A percentile compares a stretch with the other conserved stretches of the same genome.
Conservation (phyloP, 2,888 invertebrate genomes). For the Endotricha flammealis region DNA sequence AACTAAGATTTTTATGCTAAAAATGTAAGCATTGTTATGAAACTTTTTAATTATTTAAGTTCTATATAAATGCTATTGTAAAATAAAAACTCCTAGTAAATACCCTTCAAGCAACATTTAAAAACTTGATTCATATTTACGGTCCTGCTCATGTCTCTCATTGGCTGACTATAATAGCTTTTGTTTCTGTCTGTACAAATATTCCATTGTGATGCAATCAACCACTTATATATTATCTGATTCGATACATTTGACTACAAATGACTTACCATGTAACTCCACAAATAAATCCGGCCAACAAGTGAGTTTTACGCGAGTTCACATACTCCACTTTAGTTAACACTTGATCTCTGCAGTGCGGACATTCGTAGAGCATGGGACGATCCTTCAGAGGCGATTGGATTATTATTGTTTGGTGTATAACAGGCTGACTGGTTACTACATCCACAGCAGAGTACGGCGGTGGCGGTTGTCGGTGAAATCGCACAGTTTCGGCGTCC, state of each 20-base stretch:
- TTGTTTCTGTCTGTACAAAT: too few relatives aligned
- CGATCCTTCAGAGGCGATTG: slow-evolving; percentile 41
- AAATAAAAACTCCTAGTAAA: neutral
- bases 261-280: slow-evolving; percentile 65
- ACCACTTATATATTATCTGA: too few relatives aligned
- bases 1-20: too few relatives aligned
- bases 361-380: slow-evolving; percentile 50
- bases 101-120: neutral
- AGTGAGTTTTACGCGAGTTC: slow-evolving; percentile 59
- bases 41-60: too few relatives aligned
- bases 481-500: slow-evolving; percentile 27
- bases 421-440: slow-evolving; percentile 31
- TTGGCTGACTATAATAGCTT: too few relatives aligned
- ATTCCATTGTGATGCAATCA: too few relatives aligned
- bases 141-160: too few relatives aligned
- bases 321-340: slow-evolving; percentile 54
- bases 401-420: slow-evolving; percentile 47
- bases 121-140: too few relatives aligned
- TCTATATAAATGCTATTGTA: too few relatives aligned
- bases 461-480: slow-evolving; percentile 48
- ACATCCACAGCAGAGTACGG: slow-evolving; percentile 40
- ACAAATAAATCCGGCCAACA: slow-evolving; percentile 64
- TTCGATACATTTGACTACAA: too few relatives aligned
- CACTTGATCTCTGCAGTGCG: slow-evolving; percentile 46
- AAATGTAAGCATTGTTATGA: too few relatives aligned